Base-by-base conservation (phyloP, 2,888 invertebrate genomes). In the Ptychoptera contaminata region DNA sequence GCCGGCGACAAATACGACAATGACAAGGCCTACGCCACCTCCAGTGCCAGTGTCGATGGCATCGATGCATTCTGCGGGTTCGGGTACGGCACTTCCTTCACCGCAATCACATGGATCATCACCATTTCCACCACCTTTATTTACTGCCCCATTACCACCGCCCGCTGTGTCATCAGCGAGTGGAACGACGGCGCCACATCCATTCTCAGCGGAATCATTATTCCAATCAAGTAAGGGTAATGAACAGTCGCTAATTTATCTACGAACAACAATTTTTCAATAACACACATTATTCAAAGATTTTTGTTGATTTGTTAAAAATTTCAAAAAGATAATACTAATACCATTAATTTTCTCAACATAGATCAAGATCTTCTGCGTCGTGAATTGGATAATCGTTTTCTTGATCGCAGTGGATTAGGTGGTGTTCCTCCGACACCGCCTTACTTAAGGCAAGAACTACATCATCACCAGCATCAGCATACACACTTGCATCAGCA, bases 391-490 rank as follows among this genome's bases (percentile, higher is more conserved):
- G 91, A 92, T 70, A 87, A 76, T 59, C 76, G 92, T 60, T 91
- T 92, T 69, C 71, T 92, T 60, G 88, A 90, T 55, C 84, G 87
- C 43, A 82, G 84, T 62, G 85, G 85, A 55, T 71, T 82, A 52
- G 65, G 59, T 30, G 62, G 58, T 57, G 64, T 60, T 54, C 65
- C 65, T 49, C 55, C 59, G 38, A 31, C 49, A 34, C 47, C 69
- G 14, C 72, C 79, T 43, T 79, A 78, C 55, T 72, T 82, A 58
- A 76, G 85, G 57, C 87, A 86, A 42, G 90, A 87, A 70, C 81
- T 88, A 76, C 90, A 88, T 66, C 88, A 88, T 69, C 90, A 90
- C 71, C 88, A 87, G 65, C 90, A 90, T 68, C 88, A 90, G 61
- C 90, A 88, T 64, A 86, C 86, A 44, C 86, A 88, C 67, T 82